Evolutionary conservation across 2,797 vertebrate genomes (phyloP).

Genomic region (Eremophila alpestris): DNA sequence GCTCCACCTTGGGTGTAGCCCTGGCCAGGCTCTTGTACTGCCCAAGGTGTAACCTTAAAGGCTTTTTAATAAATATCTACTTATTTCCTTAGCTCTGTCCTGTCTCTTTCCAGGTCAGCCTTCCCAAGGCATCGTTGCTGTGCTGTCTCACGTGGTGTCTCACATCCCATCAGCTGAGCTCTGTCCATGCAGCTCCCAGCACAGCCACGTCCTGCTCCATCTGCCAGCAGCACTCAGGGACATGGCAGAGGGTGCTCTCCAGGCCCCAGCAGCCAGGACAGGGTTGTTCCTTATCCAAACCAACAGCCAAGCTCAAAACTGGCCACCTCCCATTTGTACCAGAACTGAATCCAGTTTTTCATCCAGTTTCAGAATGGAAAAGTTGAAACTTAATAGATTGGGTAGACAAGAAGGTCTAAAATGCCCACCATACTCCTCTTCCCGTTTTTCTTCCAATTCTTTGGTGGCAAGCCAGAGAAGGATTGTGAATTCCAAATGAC

Average conservation of each 20-base stretch:
- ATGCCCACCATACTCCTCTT: neutral
- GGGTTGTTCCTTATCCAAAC: neutral
- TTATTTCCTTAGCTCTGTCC: neutral
- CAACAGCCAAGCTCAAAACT: neutral
- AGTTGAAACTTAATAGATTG: neutral
- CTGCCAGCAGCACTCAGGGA: neutral
- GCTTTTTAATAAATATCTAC: neutral
- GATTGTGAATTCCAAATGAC: neutral
- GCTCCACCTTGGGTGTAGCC: neutral
- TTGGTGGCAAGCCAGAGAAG: neutral
- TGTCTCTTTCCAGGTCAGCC: neutral
- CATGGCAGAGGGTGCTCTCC: rapidly evolving
- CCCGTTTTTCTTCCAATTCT: neutral
- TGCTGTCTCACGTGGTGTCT: neutral
- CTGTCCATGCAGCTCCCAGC: neutral
- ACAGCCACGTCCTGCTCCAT: neutral
- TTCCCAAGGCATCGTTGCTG: neutral
- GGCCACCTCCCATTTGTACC: rapidly evolving
- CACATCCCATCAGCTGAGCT: neutral
- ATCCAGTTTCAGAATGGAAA: neutral
- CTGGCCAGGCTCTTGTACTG: neutral
- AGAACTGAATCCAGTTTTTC: neutral
- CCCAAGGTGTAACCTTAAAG: neutral
- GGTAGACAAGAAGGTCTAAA: neutral
- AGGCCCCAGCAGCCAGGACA: neutral